Percentiles rank a stretch among this genome's conserved stretches.
phyloP scores from a whole-genome alignment of 1,140 invertebrate species.

The Aporrectodea caliginosa region DNA sequence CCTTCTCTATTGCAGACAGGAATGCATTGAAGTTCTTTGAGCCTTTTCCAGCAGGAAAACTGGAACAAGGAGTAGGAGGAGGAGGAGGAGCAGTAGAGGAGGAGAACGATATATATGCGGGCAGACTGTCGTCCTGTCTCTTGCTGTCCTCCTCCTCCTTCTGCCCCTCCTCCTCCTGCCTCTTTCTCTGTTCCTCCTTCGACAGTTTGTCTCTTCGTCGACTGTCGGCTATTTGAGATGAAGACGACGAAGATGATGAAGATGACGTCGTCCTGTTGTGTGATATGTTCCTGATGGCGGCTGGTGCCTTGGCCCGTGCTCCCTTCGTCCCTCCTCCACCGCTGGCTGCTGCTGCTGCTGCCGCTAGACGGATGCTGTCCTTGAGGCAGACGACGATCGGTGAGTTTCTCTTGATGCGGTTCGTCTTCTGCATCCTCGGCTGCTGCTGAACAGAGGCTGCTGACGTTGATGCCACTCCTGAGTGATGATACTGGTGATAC shows the following conservation, averaged over 20 bases:
- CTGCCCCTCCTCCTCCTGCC: slow-evolving; percentile 19
- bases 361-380: slow-evolving; percentile 37
- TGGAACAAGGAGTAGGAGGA: background rate
- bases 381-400: slow-evolving; percentile 50
- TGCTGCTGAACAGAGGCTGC: slow-evolving; percentile 28
- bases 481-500: too few relatives aligned
- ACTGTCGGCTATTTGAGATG: too few relatives aligned
- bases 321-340: slow-evolving; percentile 38
- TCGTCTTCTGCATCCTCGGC: slow-evolving; percentile 29
- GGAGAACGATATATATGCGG: background rate
- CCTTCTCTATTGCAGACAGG: slow-evolving; percentile 50
- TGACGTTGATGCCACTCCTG: slow-evolving; percentile 25
- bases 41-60: background rate
- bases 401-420: slow-evolving; percentile 43
- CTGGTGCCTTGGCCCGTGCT: slow-evolving; percentile 17
- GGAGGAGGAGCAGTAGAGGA: background rate
- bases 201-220: too few relatives aligned
- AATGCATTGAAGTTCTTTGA: slow-evolving; percentile 50
- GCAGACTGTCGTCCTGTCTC: background rate
- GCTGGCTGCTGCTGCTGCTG: slow-evolving; percentile 38
- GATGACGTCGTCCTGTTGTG: slow-evolving; percentile 25
- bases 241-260: too few relatives aligned
- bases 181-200: too few relatives aligned
- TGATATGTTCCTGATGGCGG: slow-evolving; percentile 30
- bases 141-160: background rate